A percentile compares a stretch with the other conserved stretches of the same genome.
Evolutionary conservation across 2,888 invertebrate species (phyloP).

Genomic region (Sinhomidia bicolor): DNA sequence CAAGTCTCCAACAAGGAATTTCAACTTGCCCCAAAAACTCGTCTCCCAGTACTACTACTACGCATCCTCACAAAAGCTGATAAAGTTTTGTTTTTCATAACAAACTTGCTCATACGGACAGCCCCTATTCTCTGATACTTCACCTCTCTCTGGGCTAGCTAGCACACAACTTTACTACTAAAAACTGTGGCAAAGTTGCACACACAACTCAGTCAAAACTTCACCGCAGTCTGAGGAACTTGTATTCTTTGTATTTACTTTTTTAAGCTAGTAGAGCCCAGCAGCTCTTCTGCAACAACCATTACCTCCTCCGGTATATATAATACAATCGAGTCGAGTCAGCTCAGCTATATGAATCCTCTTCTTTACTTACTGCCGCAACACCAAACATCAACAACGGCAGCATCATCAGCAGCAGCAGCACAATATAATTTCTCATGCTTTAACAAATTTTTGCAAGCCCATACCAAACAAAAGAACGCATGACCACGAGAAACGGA

Average conservation of each 20-base stretch:
- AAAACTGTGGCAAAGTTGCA: constrained; percentile 56
- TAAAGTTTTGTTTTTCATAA: too few relatives aligned
- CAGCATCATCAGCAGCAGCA: not conserved
- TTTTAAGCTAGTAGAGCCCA: too few relatives aligned
- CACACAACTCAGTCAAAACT: constrained; percentile 58
- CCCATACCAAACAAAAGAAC: constrained; percentile 1
- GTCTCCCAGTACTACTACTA: not conserved
- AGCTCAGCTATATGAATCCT: not conserved
- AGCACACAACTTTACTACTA: not conserved
- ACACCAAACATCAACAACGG: too few relatives aligned
- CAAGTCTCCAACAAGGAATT: too few relatives aligned
- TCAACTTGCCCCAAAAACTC: too few relatives aligned
- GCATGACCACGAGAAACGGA: not conserved
- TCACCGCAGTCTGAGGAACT: constrained; percentile 49
- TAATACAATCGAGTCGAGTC: too few relatives aligned
- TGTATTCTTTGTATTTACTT: constrained; percentile 41
- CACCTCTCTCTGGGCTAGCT: not conserved
- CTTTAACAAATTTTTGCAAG: constrained; percentile 30
- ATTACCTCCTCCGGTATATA: not conserved
- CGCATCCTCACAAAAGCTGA: too few relatives aligned
- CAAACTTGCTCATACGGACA: too few relatives aligned
- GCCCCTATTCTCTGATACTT: not conserved
- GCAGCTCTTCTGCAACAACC: constrained; percentile 24
- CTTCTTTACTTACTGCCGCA: too few relatives aligned
- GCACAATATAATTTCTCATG: not conserved